Base-by-base conservation (phyloP, 2,797 vertebrate genomes). In the Epinephelus malabaricus region DNA sequence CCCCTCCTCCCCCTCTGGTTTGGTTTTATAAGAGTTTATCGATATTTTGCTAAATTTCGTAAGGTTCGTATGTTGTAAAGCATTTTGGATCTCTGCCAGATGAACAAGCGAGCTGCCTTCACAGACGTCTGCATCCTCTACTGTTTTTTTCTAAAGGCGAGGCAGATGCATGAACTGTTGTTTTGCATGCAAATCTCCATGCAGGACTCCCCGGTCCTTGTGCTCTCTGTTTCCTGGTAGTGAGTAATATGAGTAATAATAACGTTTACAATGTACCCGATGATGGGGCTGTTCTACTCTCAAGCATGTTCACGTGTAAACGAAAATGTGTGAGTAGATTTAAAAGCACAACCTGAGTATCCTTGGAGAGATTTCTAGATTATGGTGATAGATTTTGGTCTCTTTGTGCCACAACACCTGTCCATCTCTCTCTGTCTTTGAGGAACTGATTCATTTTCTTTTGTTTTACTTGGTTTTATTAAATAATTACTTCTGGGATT, bases 21-120 rank as follows among this genome's bases (percentile, higher is more conserved):
- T 84, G 86, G 86, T 97, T 97, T 98, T 98, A 96, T 98, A 97
- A 96, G 91, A 93, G 95, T 97, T 97, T 97, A 95, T 95, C 90
- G 92, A 97, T 93, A 96, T 97, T 98, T 98, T 98, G 96, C 96
- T 95, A 97, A 95, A 96, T 98, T 98, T 98, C 95, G 92, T 97
- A 96, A 95, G 90, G 96, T 97, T 96, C 94, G 96, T 98, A 97
- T 89, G 95, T 92, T 96, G 92, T 97, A 95, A 96, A 97, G 95
- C 95, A 95, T 97, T 98, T 97, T 97, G 96, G 95, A 96, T 95
- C 91, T 93, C 93, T 91, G 95, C 91, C 65, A 90, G 76, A 60
- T 92, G 93, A 54, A 84, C 92, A 89, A 95, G 95, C 81, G 88
- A 92, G 91, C 95, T 95, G 95, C 92, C 84, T 85, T 91, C 90